These are phyloP conservation scores for Hydrophis major DNA, from an alignment of 2,797 vertebrate genomes.

Conservation along the genomic window DNA sequence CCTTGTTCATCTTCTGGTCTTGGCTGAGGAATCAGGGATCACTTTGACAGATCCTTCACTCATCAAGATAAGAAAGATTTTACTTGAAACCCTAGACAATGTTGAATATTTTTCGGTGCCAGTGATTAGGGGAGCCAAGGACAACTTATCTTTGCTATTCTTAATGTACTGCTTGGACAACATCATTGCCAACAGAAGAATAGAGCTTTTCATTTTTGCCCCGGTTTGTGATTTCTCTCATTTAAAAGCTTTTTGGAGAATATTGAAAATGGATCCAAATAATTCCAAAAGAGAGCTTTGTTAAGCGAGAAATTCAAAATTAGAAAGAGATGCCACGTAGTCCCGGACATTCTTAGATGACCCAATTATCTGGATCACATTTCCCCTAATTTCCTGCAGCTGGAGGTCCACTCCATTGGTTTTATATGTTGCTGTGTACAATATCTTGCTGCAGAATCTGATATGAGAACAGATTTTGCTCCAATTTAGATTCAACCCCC, in stretches of 20 bases:
- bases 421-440: background rate
- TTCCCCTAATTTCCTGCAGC: background rate
- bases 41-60: background rate
- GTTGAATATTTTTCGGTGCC: background rate
- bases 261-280: background rate
- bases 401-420: background rate
- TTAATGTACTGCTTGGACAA: background rate
- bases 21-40: background rate
- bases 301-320: background rate
- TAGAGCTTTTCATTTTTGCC: background rate
- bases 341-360: background rate
- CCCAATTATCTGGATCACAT: background rate
- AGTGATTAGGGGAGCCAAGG: background rate
- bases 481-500: background rate
- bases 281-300: background rate
- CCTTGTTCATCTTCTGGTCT: background rate
- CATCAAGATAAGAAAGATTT: background rate
- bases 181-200: background rate
- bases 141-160: background rate
- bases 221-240: background rate
- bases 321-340: background rate
- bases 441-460: background rate
- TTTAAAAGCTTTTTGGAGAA: background rate
- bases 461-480: background rate
- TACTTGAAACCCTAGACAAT: background rate